A percentile compares a stretch with the other conserved stretches of the same genome.
Evolutionary conservation across 2,888 invertebrate species (phyloP).

Genomic region (Lydus trimaculatus): DNA sequence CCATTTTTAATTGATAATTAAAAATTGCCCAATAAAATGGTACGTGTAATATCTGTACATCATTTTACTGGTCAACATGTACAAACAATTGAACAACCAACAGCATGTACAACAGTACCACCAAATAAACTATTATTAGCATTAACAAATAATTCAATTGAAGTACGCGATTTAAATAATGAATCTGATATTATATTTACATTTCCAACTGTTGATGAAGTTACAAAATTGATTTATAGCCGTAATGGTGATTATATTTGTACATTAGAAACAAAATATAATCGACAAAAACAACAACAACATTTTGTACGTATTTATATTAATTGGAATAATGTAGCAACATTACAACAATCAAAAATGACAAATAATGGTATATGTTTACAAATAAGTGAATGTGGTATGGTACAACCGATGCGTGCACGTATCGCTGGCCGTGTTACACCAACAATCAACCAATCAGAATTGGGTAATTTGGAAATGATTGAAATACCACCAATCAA

Average conservation of each 20-base stretch:
- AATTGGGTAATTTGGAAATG: conserved; percentile 71
- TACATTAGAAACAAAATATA: conserved; percentile 68
- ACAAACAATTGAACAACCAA: conserved; percentile 70
- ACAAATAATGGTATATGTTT: conserved; percentile 57
- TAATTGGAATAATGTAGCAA: conserved; percentile 71
- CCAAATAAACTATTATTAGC: conserved; percentile 68
- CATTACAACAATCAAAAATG: conserved; percentile 61
- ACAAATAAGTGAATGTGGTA: conserved; percentile 58
- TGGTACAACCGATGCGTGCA: conserved; percentile 68
- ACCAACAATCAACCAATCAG: conserved; percentile 70
- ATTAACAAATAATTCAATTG: conserved; percentile 67
- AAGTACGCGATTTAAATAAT: conserved; percentile 65
- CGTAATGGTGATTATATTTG: conserved; percentile 73
- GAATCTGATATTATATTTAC: conserved; percentile 64
- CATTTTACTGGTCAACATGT: conserved; percentile 73
- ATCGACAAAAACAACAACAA: conserved; percentile 59
- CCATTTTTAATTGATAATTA: too few species aligned
- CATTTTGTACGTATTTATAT: conserved; percentile 76
- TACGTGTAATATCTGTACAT: conserved; percentile 73
- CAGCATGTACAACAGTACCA: conserved; percentile 69
- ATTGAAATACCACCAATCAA: conserved; percentile 75
- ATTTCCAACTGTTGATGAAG: conserved; percentile 78
- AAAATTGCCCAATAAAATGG: conserved; percentile 63
- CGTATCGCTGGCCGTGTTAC: conserved; percentile 79
- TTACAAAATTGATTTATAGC: conserved; percentile 72